Evolutionary conservation across 2,113 vertebrate species (phyloP).

Genomic region (Cervus canadensis): DNA sequence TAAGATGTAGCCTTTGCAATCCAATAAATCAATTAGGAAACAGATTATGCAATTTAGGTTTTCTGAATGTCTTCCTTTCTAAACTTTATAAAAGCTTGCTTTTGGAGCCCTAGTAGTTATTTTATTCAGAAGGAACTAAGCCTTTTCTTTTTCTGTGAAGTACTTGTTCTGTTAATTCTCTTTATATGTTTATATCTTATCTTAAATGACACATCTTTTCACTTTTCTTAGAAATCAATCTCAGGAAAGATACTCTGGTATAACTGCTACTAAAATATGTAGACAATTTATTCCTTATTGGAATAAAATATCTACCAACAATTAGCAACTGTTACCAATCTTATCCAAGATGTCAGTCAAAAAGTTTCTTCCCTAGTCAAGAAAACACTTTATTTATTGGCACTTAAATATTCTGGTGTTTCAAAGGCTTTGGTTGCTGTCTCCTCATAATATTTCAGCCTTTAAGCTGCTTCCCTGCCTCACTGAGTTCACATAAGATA

Average conservation of each 20-base stretch:
- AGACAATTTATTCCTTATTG: not conserved
- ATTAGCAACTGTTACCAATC: not conserved
- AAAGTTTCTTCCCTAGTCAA: constrained; percentile 75
- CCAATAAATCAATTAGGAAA: not conserved
- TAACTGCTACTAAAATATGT: not conserved
- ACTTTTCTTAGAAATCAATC: not conserved
- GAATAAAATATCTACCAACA: not conserved
- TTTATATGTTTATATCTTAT: not conserved
- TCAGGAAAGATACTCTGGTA: not conserved
- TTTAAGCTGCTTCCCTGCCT: constrained; percentile 90
- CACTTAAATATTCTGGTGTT: constrained; percentile 76
- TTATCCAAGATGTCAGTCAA: not conserved
- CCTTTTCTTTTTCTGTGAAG: not conserved
- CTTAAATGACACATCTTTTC: not conserved
- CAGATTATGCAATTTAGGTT: not conserved
- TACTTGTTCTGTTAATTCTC: not conserved
- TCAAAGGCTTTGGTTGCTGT: constrained; percentile 79
- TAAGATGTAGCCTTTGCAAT: not conserved
- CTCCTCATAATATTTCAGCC: constrained; percentile 85
- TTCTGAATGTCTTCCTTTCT: not conserved
- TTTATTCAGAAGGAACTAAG: not conserved
- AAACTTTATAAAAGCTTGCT: not conserved
- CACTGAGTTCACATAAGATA: constrained; percentile 89
- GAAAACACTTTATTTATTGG: constrained; percentile 77
- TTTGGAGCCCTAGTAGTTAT: fast-evolving